Evolutionary conservation across 1,140 invertebrate genomes (phyloP).

Genomic region (Homalodisca vitripennis): DNA sequence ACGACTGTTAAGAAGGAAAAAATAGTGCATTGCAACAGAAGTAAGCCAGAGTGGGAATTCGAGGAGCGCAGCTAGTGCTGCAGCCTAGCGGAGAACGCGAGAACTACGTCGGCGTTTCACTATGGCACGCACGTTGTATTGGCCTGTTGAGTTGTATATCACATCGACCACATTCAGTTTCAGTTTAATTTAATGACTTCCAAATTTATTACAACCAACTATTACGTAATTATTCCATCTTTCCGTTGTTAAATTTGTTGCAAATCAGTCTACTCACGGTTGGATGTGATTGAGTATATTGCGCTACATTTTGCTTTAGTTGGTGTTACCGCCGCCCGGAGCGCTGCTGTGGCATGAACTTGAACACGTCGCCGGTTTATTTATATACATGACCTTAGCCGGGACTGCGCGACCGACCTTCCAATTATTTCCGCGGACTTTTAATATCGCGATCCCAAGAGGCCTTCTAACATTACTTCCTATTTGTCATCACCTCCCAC

Average conservation of each 20-base stretch:
- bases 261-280: too few relatives aligned
- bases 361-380: constrained; percentile 16
- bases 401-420: constrained; percentile 20
- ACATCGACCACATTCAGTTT: too few relatives aligned
- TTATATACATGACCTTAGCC: constrained; percentile 26
- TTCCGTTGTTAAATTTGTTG: too few relatives aligned
- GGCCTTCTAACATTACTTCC: not conserved
- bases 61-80: constrained; percentile 24
- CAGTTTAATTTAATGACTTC: too few relatives aligned
- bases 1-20: too few relatives aligned
- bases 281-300: too few relatives aligned
- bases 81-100: constrained; percentile 24
- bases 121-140: constrained; percentile 13
- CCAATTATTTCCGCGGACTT: constrained; percentile 12
- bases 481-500: not conserved
- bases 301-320: not conserved
- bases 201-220: too few relatives aligned
- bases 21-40: too few relatives aligned
- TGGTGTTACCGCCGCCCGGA: constrained; percentile 29
- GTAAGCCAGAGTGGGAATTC: too few relatives aligned
- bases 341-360: constrained; percentile 32
- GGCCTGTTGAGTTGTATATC: too few relatives aligned
- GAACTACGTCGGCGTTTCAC: constrained; percentile 11
- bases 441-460: not conserved
- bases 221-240: too few relatives aligned